Conservation (phyloP, 2,888 invertebrate species). For the Allygus modestus region DNA sequence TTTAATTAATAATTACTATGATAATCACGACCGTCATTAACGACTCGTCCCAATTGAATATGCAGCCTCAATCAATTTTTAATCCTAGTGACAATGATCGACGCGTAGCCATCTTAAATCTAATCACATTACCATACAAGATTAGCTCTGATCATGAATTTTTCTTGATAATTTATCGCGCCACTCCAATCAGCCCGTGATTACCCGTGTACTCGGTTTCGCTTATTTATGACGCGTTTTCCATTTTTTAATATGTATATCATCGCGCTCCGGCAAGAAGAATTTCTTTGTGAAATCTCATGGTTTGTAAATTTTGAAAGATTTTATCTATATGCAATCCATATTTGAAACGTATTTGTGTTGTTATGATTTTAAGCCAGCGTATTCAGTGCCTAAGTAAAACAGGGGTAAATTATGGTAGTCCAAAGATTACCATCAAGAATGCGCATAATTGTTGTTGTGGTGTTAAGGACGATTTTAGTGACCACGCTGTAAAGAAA, state of each 20-base stretch:
- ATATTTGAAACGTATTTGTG: no score
- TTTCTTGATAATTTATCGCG: conserved; percentile 49
- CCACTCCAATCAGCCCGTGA: not conserved
- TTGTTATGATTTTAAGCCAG: no score
- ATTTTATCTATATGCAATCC: no score
- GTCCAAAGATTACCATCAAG: no score
- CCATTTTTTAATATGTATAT: conserved; percentile 48
- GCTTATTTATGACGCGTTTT: conserved; percentile 50
- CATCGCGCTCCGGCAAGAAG: not conserved
- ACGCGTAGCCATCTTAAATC: conserved; percentile 48
- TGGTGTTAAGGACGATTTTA: no score
- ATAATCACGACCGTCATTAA: conserved; percentile 51
- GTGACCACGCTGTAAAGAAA: no score
- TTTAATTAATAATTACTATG: conserved; percentile 60
- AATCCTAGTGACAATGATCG: conserved; percentile 45
- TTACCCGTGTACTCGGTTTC: not conserved
- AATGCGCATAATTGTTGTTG: no score
- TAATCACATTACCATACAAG: conserved; percentile 51
- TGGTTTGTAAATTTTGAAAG: not conserved
- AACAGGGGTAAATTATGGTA: no score
- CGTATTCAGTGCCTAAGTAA: no score
- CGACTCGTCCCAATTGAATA: conserved; percentile 39
- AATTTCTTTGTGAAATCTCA: not conserved
- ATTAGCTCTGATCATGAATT: conserved; percentile 46
- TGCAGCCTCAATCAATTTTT: conserved; percentile 56